Conservation (phyloP, 2,888 invertebrate species). For the Lydus trimaculatus region DNA sequence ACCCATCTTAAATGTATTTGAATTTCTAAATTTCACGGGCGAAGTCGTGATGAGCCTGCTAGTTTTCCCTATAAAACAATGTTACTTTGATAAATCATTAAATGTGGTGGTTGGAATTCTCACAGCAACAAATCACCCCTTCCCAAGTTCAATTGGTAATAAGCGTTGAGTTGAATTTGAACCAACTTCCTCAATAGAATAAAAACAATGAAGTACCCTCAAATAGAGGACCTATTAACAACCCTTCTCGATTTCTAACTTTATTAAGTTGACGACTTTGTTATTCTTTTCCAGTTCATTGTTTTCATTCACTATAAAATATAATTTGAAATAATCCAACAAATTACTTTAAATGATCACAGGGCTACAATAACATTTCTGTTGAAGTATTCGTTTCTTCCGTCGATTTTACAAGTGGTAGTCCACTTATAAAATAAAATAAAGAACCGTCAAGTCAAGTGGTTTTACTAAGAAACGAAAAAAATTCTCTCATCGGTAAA, state of each 20-base stretch:
- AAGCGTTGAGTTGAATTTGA: background rate
- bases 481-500: background rate
- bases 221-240: constrained; percentile 26
- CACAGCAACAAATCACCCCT: background rate
- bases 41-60: too few species aligned
- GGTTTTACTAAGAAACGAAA: background rate
- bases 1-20: too few species aligned
- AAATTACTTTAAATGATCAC: constrained; percentile 5
- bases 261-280: constrained; percentile 28
- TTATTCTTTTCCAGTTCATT: constrained; percentile 41
- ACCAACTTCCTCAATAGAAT: constrained; percentile 2
- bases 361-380: constrained; percentile 14
- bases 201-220: constrained; percentile 29
- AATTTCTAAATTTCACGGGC: too few species aligned
- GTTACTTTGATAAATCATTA: background rate
- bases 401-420: background rate
- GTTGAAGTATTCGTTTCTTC: background rate
- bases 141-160: background rate
- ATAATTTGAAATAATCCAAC: background rate
- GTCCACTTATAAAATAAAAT: background rate
- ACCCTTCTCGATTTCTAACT: constrained; percentile 35
- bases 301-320: constrained; percentile 27
- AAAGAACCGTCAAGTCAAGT: constrained; percentile 18
- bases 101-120: background rate
- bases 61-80: background rate